A percentile compares a stretch with the other conserved stretches of the same genome.
Evolutionary conservation across 2,113 vertebrate genomes (phyloP).

Genomic region (Tetraodon nigroviridis): DNA sequence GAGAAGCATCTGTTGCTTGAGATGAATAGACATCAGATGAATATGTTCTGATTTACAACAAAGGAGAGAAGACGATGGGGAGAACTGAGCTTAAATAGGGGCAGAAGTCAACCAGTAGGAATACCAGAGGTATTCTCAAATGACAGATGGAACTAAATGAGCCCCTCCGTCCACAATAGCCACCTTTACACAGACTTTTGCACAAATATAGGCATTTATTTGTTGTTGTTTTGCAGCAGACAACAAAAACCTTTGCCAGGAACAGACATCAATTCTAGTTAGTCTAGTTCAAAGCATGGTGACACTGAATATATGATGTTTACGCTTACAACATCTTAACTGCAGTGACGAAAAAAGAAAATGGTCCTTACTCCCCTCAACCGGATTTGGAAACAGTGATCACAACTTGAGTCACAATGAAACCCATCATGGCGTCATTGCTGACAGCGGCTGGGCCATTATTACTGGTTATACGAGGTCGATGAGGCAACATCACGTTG

Average conservation of each 20-base stretch:
- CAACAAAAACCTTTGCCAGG: no score
- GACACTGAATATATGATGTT: neutral
- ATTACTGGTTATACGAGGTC: neutral
- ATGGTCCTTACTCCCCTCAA: neutral
- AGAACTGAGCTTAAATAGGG: neutral
- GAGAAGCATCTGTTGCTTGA: slow-evolving; percentile 44
- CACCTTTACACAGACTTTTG: no score
- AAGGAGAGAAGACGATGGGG: neutral
- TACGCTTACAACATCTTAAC: neutral
- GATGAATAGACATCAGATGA: slow-evolving; percentile 46
- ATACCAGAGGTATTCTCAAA: no score
- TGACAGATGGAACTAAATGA: no score
- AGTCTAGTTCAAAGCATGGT: no score
- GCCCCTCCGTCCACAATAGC: no score
- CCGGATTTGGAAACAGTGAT: neutral
- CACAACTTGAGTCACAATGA: neutral
- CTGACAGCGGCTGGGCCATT: neutral
- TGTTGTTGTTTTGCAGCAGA: no score
- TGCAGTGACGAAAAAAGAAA: neutral
- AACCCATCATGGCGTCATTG: neutral
- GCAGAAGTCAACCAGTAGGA: no score
- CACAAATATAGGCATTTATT: no score
- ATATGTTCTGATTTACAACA: slow-evolving; percentile 42
- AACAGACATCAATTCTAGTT: no score
- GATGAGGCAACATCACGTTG: neutral